Evolutionary conservation across 2,888 invertebrate species (phyloP).

Genomic region (Clepsis dumicolana): DNA sequence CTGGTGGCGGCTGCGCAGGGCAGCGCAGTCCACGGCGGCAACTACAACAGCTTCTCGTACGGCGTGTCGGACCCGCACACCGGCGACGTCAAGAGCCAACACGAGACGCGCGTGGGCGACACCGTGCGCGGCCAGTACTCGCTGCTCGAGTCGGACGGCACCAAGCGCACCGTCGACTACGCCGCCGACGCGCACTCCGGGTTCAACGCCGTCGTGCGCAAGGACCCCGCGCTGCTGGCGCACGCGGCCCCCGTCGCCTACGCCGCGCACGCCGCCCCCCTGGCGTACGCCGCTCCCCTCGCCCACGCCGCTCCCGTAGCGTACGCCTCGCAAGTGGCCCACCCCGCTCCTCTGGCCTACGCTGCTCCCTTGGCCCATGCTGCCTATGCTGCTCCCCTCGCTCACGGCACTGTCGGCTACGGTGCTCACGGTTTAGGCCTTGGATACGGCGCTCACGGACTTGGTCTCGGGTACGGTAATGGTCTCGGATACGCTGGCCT

Average conservation of each 20-base stretch:
- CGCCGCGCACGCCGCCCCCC: slow-evolving; percentile 50
- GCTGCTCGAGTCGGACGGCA: slow-evolving; percentile 85
- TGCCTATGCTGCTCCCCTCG: slow-evolving; percentile 49
- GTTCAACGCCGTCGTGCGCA: slow-evolving; percentile 70
- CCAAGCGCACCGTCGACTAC: slow-evolving; percentile 86
- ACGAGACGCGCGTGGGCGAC: slow-evolving; percentile 87
- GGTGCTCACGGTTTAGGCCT: slow-evolving; percentile 45
- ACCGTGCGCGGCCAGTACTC: slow-evolving; percentile 83
- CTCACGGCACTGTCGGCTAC: slow-evolving; percentile 41
- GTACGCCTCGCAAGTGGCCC: slow-evolving; percentile 45
- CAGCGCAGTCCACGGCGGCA: slow-evolving; percentile 50
- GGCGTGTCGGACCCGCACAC: slow-evolving; percentile 72
- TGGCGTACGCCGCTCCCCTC: slow-evolving; percentile 43
- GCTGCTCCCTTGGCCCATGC: slow-evolving; percentile 50
- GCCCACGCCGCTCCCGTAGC: slow-evolving; percentile 49
- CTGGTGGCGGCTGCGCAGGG: slow-evolving; percentile 60
- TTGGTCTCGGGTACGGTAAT: slow-evolving; percentile 20
- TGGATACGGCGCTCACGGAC: slow-evolving; percentile 37
- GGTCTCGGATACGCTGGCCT: slow-evolving; percentile 28
- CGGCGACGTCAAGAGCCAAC: slow-evolving; percentile 77
- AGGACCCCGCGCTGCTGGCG: slow-evolving; percentile 55
- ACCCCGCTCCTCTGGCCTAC: slow-evolving; percentile 43
- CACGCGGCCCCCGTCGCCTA: slow-evolving; percentile 50
- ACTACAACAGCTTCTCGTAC: slow-evolving; percentile 70
- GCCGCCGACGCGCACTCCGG: slow-evolving; percentile 66